Evolutionary conservation across 1,140 invertebrate genomes (phyloP), one percentile per base, ranked within the genome.

Genomic region (Samia ricini): DNA sequence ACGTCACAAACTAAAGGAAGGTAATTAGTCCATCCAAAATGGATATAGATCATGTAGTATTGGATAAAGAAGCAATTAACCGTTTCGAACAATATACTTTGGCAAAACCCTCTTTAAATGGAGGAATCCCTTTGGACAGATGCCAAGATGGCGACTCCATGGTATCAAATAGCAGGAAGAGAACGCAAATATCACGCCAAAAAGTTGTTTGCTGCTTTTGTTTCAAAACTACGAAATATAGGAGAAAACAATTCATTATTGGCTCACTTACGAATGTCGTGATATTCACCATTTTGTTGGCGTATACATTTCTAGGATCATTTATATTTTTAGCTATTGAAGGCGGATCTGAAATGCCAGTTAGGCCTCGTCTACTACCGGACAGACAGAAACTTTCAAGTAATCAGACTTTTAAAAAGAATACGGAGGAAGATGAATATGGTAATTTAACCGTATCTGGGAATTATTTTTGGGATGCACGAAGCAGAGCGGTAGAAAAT

Each of bases 291-390:
- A 92, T 98, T 36, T 93, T 99, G 6, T 92, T 99, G 23, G 95
- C 95, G 7, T 99, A 99, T 85, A 97, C 97, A 1, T 92, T 99
- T n/a, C 91, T 98, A 36, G 92, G 92, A 20, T 98, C 97, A 22
- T 96, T 99, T 79, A 96, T 98, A 78, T 99, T 99, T 87, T 91
- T 98, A 62, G 95, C 96, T 12, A 95, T 98, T 63, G 97, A 99
- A 90, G 95, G 95, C 50, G 85, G 87, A 18, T 78, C 79, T 23
- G 83, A 86, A 56, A 68, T 90, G 51, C 79, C 87, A 19, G 81
- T 78, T 0, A 71, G 85, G 63, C 90, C 90, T 5, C 78, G 88
- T 69, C 76, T 91, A 76, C 70, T 91, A 56, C 90, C 90, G 5
- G 90, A 91, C 58, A 88, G 85, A 72, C 87, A 91, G 63, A 90